Percentiles rank a stretch among this genome's conserved stretches.
phyloP scores from a whole-genome alignment of 2,113 vertebrate species.

The Pseudorectes ferrugineus region DNA sequence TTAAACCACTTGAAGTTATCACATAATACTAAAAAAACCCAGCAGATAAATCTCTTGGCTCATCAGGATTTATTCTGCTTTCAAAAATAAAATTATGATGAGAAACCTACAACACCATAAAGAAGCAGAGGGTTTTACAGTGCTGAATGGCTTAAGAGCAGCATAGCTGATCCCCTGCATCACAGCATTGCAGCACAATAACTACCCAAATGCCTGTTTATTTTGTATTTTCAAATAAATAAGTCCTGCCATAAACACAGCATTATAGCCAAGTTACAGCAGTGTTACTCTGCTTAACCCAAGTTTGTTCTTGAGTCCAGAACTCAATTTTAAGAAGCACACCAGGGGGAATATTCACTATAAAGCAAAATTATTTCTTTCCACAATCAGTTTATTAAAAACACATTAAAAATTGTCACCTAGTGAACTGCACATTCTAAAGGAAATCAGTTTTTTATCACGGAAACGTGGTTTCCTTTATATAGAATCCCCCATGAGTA shows the following conservation, averaged over 20 bases:
- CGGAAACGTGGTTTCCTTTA: slow-evolving; percentile 23
- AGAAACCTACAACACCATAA: not conserved
- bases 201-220: not conserved
- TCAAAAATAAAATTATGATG: not conserved
- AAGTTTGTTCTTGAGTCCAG: not conserved
- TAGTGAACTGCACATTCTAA: slow-evolving; percentile 21
- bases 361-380: slow-evolving; percentile 21
- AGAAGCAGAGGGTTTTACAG: not conserved
- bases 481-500: slow-evolving; percentile 9
- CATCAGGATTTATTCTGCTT: not conserved
- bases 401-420: slow-evolving; percentile 40
- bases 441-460: slow-evolving; percentile 51
- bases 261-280: not conserved
- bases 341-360: slow-evolving; percentile 15
- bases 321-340: not conserved
- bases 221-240: not conserved
- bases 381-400: slow-evolving; percentile 37
- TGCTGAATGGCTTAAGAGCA: not conserved
- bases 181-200: not conserved
- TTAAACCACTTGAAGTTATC: not conserved
- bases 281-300: not conserved
- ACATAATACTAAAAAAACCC: not conserved
- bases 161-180: not conserved
- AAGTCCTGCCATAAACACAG: not conserved
- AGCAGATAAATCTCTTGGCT: not conserved